Evolutionary conservation across 1,140 invertebrate genomes (phyloP), one percentile per base, ranked within the genome.

Genomic region (Trypoxylus dichotomus): DNA sequence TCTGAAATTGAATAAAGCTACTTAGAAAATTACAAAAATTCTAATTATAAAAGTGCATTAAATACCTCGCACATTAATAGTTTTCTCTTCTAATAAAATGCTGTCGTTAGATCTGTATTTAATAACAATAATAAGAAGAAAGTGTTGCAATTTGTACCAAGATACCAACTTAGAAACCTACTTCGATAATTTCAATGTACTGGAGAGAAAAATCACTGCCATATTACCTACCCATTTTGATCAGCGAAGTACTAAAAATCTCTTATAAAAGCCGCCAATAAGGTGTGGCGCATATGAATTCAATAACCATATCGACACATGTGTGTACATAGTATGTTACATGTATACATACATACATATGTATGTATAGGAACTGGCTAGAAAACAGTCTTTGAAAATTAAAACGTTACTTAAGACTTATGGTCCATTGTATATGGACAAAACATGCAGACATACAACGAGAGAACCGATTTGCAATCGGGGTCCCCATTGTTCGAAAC

Each of bases 331-430:
- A 68, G 19, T 27, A 27, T 10, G 19, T 13, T 68, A 29, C 1
- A 27, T 27, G 21, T 27, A 5, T 27, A 63, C 21, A 63, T 68
- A 29, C 60, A 68, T 24, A 68, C 11, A 29, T 68, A 68, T 8
- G 24, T 68, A 68, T 68, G 27, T 68, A 24, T 68, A 68, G 60
- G 60, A 27, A 68, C 21, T 68, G 60, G 13, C 60, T 68, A 68
- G 60, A 68, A 68, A 68, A 68, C 11, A 27, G 60, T 29, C 60
- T 68, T 68, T 68, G 60, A 68, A 68, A 68, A 68, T 68, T 68
- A 68, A 68, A 68, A 68, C 60, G 60, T 68, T 68, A 68, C 60
- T 68, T 68, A 68, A 68, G 60, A 68, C 60, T 68, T 68, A 68
- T 68, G 60, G 60, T 68, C 60, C 60, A 68, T 68, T 68, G 60